Base-by-base conservation (phyloP, 2,888 invertebrate species). In the Nemoura dubitans region DNA sequence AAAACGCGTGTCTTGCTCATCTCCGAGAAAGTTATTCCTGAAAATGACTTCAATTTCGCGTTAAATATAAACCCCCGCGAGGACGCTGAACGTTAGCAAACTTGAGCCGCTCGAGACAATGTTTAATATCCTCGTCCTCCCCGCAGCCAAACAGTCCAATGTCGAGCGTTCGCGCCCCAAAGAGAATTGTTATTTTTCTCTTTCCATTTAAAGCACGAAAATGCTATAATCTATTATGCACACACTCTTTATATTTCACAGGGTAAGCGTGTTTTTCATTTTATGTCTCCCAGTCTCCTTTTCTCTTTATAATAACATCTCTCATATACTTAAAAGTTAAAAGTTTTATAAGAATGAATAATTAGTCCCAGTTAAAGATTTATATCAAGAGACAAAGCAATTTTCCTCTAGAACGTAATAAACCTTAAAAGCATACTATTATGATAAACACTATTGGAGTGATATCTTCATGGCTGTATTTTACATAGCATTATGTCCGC, bases 311-410 rank as follows among this genome's bases (percentile, higher is more conserved):
- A 78, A 26, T 78, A 78, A 78, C 25, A 27, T 28, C 26, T 28
- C 28, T 28, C 28, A 78, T 78, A 78, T 78, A 78, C 78, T 78
- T 78, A 28, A 78, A 78, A 78, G 78, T 78, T 78, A 27, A 26
- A 78, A 27, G 28, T 78, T 27, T 78, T 27, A 78, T 81, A 30
- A 30, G 30, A 28, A 81, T 30, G 81, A 81, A 81, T 81, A 81
- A 81, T 81, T 81, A 81, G 81, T 28, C 28, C n/a, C 29, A 81
- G 30, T 30, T 30, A 81, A 81, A 81, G 30, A 30, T 29, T 81
- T 81, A 81, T 29, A 81, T 81, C 81, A 81, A 29, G 28, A 81
- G 81, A 81, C 81, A 81, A 81, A 29, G 81, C 81, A 81, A 81
- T 30, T 21, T 30, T 10, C 30, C 28, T 81, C 30, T 81, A 21